A percentile compares a stretch with the other conserved stretches of the same genome.
These are phyloP conservation scores for Phortica magna DNA, from an alignment of 2,888 invertebrate species.

Conservation along the genomic window DNA sequence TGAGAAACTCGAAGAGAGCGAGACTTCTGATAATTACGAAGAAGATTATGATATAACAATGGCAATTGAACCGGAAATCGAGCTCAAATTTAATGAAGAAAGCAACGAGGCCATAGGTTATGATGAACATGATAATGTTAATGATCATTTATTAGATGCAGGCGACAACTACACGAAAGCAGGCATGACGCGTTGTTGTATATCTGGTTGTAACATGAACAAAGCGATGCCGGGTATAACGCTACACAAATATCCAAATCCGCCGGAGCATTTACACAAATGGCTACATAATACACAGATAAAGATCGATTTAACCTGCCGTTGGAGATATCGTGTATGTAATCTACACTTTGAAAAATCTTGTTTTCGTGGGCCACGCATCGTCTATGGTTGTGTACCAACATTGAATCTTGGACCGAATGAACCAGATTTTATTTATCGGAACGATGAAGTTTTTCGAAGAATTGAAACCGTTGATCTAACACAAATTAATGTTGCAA, in stretches of 20 bases:
- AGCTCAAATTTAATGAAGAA: constrained; percentile 5
- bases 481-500: not conserved
- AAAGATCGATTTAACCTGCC: constrained; percentile 8
- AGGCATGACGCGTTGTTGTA: constrained; percentile 16
- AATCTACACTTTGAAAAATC: constrained; percentile 39
- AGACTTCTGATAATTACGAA: not conserved
- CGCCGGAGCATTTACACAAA: constrained; percentile 38
- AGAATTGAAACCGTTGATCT: not conserved
- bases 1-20: not conserved
- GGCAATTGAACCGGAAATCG: constrained; percentile 21
- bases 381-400: constrained; percentile 43
- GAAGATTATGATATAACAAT: constrained; percentile 9
- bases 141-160: not conserved
- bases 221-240: constrained; percentile 16
- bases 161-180: constrained; percentile 30
- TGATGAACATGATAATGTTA: not conserved
- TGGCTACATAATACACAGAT: constrained; percentile 48
- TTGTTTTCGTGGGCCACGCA: constrained; percentile 42
- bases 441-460: not conserved
- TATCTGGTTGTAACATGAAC: constrained; percentile 11
- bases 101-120: constrained; percentile 28
- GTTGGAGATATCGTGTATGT: constrained; percentile 41
- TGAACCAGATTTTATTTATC: not conserved
- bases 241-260: constrained; percentile 50
- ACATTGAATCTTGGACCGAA: constrained; percentile 40